phyloP scores from a whole-genome alignment of 2,888 invertebrate genomes.

The Ctenicera cuprea region DNA sequence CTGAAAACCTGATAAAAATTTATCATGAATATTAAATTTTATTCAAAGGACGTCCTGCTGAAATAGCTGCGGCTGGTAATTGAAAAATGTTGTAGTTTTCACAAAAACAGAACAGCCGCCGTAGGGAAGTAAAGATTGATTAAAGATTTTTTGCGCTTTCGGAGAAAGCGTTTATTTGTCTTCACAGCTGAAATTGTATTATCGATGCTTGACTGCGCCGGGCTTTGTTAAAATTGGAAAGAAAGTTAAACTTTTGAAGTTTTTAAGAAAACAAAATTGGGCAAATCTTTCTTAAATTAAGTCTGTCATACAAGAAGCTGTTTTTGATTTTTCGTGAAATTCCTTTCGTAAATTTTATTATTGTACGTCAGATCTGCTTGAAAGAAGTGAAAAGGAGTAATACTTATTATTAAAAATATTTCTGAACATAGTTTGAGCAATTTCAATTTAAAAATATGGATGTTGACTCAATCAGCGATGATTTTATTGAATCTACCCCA shows the following conservation, averaged over 20 bases:
- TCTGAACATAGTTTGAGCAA: too few species aligned
- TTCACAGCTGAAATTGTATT: slow-evolving; percentile 23
- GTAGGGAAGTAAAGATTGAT: slow-evolving; percentile 22
- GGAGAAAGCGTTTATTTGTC: slow-evolving; percentile 21
- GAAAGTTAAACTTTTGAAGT: slow-evolving; percentile 13
- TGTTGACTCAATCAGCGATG: too few species aligned
- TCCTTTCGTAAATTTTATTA: neutral
- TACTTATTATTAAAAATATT: too few species aligned
- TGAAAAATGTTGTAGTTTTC: slow-evolving; percentile 32
- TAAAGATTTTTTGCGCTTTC: slow-evolving; percentile 16
- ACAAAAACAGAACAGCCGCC: slow-evolving; percentile 19
- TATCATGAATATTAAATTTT: slow-evolving; percentile 43
- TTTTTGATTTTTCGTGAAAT: too few species aligned
- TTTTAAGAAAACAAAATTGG: slow-evolving; percentile 12
- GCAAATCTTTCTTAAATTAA: slow-evolving; percentile 2
- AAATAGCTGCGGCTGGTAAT: slow-evolving; percentile 31
- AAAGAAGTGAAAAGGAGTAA: too few species aligned
- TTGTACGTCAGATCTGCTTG: neutral
- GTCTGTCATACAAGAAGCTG: neutral
- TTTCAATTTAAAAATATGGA: too few species aligned
- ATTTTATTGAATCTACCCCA: too few species aligned
- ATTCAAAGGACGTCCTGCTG: slow-evolving; percentile 34
- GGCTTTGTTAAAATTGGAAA: slow-evolving; percentile 1
- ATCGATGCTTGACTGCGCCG: slow-evolving; percentile 2
- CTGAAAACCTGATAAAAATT: slow-evolving; percentile 35